A percentile compares a stretch with the other conserved stretches of the same genome.
phyloP scores from a whole-genome alignment of 35 echinoderm and acorn worm genomes.

The Heliocidaris tuberculata region DNA sequence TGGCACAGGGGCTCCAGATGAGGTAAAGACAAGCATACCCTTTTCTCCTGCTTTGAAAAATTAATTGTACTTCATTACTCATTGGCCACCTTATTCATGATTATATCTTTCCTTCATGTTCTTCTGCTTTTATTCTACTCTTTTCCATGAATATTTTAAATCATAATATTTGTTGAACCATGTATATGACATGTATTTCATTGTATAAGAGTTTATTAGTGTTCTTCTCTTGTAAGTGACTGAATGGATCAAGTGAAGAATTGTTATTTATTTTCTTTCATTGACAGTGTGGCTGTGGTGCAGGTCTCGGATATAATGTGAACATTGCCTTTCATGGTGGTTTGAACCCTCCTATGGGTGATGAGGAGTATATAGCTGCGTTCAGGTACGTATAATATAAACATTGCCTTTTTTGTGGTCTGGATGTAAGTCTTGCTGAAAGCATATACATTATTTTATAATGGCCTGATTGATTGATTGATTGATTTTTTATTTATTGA shows the following conservation, averaged over 20 bases:
- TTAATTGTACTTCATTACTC: background rate
- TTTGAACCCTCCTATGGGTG: constrained; percentile 82
- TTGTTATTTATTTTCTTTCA: constrained; percentile 26
- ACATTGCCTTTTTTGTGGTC: too few relatives aligned
- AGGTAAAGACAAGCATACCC: constrained; percentile 52
- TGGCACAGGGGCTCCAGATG: constrained; percentile 93
- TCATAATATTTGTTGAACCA: too few relatives aligned
- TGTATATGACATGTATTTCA: too few relatives aligned
- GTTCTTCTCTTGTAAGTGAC: too few relatives aligned
- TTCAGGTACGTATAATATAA: constrained; percentile 66
- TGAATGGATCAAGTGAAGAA: background rate
- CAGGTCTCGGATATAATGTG: constrained; percentile 87
- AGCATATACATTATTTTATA: too few relatives aligned
- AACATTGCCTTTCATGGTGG: constrained; percentile 92
- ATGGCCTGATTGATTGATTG: too few relatives aligned
- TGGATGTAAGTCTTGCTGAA: too few relatives aligned
- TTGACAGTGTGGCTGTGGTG: constrained; percentile 88
- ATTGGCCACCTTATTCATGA: background rate
- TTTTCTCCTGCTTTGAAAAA: background rate
- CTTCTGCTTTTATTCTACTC: background rate
- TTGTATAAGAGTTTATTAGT: too few relatives aligned
- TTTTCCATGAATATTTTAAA: too few relatives aligned
- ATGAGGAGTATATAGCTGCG: constrained; percentile 90
- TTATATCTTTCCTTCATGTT: background rate
- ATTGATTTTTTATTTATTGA: too few relatives aligned